Evolutionary conservation across 2,113 vertebrate genomes (phyloP).

Genomic region (Garra rufa): DNA sequence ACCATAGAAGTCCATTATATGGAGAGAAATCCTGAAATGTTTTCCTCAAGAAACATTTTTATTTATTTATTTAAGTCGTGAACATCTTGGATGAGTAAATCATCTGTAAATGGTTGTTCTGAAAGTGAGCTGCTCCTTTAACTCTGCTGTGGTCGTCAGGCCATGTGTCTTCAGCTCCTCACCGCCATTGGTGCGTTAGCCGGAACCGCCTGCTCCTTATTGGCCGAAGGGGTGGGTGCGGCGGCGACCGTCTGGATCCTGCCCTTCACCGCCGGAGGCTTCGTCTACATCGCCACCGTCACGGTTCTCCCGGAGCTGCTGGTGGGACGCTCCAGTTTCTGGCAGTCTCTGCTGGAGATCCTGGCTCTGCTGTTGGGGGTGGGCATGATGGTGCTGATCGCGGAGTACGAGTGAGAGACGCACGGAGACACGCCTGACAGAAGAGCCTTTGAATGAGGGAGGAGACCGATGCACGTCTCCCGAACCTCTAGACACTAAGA

Average conservation of each 20-base stretch:
- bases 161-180: slow-evolving; percentile 90
- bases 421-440: neutral
- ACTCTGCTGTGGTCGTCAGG: slow-evolving; percentile 68
- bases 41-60: too few species aligned
- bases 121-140: too few species aligned
- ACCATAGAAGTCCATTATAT: too few species aligned
- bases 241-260: slow-evolving; percentile 88
- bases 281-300: slow-evolving; percentile 91
- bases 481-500: neutral
- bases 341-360: slow-evolving; percentile 87
- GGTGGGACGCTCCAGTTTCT: slow-evolving; percentile 79
- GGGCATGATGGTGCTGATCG: slow-evolving; percentile 91
- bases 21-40: too few species aligned
- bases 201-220: slow-evolving; percentile 85
- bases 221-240: slow-evolving; percentile 86
- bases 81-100: too few species aligned
- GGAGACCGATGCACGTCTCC: neutral
- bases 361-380: slow-evolving; percentile 86
- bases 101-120: too few species aligned
- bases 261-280: slow-evolving; percentile 91
- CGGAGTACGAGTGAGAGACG: slow-evolving; percentile 81
- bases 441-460: neutral
- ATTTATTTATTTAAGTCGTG: too few species aligned
- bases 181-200: slow-evolving; percentile 87
- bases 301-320: slow-evolving; percentile 90